phyloP scores from a whole-genome alignment of 2,113 vertebrate genomes.

The Planiliza haematocheilus region DNA sequence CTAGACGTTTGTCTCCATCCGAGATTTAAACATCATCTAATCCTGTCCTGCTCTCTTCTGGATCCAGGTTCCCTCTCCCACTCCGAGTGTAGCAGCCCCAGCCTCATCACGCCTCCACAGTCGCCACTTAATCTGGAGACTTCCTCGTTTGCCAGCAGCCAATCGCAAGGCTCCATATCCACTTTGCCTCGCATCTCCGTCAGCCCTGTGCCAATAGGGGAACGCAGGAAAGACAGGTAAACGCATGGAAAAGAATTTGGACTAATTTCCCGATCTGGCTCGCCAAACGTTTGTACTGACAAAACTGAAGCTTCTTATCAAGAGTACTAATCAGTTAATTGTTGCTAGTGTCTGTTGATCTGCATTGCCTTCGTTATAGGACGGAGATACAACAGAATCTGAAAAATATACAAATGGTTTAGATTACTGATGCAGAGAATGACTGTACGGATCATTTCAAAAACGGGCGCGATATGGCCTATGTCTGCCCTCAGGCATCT shows the following conservation, averaged over 20 bases:
- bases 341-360: not conserved
- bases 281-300: not conserved
- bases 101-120: conserved; percentile 94
- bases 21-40: not conserved
- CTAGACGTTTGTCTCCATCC: not conserved
- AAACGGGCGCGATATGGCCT: conserved; percentile 26
- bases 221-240: conserved; percentile 97
- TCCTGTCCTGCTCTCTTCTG: conserved; percentile 2
- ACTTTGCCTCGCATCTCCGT: conserved; percentile 93
- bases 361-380: no score
- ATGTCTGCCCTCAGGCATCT: conserved; percentile 39
- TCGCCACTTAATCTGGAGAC: conserved; percentile 95
- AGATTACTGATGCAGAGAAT: conserved; percentile 15
- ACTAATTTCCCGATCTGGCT: no score
- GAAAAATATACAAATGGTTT: conserved; percentile 4
- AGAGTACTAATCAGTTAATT: not conserved
- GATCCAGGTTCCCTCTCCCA: conserved; percentile 91
- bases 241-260: conserved; percentile 44
- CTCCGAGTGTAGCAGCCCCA: conserved; percentile 96
- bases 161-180: conserved; percentile 94
- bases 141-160: conserved; percentile 91
- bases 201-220: conserved; percentile 90
- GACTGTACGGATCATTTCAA: conserved; percentile 30
- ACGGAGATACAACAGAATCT: not conserved
- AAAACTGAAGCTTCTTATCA: not conserved